phyloP scores from a whole-genome alignment of 2,888 invertebrate species.

The Anorthoa munda region DNA sequence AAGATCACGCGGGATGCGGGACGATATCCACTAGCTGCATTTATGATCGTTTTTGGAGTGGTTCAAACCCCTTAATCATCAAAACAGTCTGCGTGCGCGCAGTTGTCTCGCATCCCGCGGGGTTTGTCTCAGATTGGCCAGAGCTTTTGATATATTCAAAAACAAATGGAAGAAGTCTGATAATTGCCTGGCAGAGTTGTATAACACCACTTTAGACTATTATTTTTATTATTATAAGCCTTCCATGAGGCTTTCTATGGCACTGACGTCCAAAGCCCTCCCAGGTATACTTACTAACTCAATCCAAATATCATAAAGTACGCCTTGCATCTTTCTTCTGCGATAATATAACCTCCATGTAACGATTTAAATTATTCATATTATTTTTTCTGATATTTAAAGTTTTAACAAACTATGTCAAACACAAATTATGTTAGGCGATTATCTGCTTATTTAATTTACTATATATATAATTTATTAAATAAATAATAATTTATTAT shows the following conservation, averaged over 20 bases:
- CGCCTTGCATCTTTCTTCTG: background rate
- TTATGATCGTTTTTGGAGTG: background rate
- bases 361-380: constrained; percentile 12
- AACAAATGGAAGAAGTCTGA: background rate
- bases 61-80: background rate
- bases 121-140: background rate
- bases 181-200: background rate
- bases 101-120: background rate
- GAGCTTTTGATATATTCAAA: background rate
- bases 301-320: background rate
- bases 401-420: constrained; percentile 52
- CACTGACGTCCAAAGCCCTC: background rate
- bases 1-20: background rate
- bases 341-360: background rate
- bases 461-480: constrained; percentile 79
- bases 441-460: constrained; percentile 78
- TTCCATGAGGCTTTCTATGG: background rate
- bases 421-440: constrained; percentile 68
- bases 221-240: background rate
- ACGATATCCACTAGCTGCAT: background rate
- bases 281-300: background rate
- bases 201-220: too few relatives aligned
- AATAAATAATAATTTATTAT: constrained; percentile 69
- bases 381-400: constrained; percentile 46
- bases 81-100: background rate